phyloP scores from a whole-genome alignment of 2,888 invertebrate genomes.

The Villa cingulata region DNA sequence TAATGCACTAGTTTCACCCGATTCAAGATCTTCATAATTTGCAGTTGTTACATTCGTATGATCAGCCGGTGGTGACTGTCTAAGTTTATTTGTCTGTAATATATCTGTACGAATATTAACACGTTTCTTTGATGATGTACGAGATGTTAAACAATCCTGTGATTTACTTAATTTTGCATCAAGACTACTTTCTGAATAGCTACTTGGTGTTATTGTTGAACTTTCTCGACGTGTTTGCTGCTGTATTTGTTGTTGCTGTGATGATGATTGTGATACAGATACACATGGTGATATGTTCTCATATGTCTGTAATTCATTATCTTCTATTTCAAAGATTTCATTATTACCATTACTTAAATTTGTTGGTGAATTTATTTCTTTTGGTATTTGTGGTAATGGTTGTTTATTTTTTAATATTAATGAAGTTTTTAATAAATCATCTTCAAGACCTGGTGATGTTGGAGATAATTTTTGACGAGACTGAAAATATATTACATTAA shows the following conservation, averaged over 20 bases:
- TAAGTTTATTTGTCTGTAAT: conserved; percentile 23
- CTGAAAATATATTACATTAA: conserved; percentile 11
- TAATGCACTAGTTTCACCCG: conserved; percentile 32
- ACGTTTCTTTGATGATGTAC: conserved; percentile 40
- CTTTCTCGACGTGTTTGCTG: conserved; percentile 14
- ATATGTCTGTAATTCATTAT: conserved; percentile 32
- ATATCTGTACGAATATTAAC: conserved; percentile 48
- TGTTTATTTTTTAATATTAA: conserved; percentile 37
- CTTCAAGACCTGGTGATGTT: conserved; percentile 31
- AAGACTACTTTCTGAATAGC: conserved; percentile 33
- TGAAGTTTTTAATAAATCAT: conserved; percentile 31
- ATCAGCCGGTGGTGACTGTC: conserved; percentile 17
- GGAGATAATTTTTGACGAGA: conserved; percentile 32
- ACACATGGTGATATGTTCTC: conserved; percentile 29
- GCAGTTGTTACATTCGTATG: conserved; percentile 14
- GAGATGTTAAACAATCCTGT: conserved; percentile 34
- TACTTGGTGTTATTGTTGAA: conserved; percentile 34
- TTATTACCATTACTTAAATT: conserved; percentile 23
- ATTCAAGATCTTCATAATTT: conserved; percentile 33
- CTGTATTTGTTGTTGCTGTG: too few relatives aligned
- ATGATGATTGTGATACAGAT: conserved; percentile 1
- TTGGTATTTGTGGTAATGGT: conserved; percentile 33
- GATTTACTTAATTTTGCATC: conserved; percentile 33
- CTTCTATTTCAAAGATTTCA: conserved; percentile 39
- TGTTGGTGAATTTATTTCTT: conserved; percentile 15